Conservation (phyloP, 2,797 vertebrate genomes). For the Tangara arthus region DNA sequence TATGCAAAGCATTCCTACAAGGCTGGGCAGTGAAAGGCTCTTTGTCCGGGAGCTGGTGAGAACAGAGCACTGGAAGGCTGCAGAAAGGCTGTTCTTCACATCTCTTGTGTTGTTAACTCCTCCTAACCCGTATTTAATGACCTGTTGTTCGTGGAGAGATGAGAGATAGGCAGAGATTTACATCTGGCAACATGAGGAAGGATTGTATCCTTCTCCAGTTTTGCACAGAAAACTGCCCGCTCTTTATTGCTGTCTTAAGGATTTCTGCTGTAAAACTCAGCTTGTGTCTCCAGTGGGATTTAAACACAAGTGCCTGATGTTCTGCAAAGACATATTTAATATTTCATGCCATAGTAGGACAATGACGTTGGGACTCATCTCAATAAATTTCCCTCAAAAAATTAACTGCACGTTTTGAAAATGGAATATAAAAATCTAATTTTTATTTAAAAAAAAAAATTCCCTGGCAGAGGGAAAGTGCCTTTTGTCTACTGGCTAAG, state of each 20-base stretch:
- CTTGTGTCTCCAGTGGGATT: not conserved
- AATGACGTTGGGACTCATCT: not conserved
- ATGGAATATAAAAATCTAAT: not conserved
- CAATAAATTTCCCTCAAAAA: not conserved
- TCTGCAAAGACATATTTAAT: not conserved
- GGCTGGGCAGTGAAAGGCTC: conserved; percentile 30
- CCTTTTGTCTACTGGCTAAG: not conserved
- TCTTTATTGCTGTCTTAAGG: not conserved
- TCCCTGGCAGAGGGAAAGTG: not conserved
- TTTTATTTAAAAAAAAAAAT: not conserved
- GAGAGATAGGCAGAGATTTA: not conserved
- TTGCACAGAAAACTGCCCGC: not conserved
- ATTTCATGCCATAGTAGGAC: not conserved
- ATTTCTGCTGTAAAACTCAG: not conserved
- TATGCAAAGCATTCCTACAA: conserved; percentile 51
- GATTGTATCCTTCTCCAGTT: not conserved
- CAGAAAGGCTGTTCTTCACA: conserved; percentile 18
- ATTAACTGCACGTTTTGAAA: not conserved
- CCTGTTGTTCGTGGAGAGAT: not conserved
- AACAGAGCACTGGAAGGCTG: conserved; percentile 11
- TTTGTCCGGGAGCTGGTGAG: conserved; percentile 45
- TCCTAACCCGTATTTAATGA: conserved; percentile 27
- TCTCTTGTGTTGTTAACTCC: conserved; percentile 27
- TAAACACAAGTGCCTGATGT: not conserved
- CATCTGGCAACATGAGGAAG: not conserved